phyloP scores from a whole-genome alignment of 2,797 vertebrate genomes.

The Gallinago stenura region DNA sequence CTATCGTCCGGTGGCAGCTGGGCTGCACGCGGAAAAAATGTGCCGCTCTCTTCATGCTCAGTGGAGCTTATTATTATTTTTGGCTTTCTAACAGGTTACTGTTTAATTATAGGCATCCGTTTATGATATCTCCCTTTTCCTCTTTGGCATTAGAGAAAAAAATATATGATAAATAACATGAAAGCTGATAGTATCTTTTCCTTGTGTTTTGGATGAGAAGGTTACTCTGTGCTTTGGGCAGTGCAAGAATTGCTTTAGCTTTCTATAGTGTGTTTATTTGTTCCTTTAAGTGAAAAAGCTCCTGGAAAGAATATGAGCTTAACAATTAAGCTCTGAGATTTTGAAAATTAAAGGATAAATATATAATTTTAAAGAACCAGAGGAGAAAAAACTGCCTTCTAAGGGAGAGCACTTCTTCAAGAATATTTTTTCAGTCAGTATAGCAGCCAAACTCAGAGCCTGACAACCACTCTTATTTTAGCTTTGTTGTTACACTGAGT shows the following conservation, averaged over 20 bases:
- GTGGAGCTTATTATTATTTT: slow-evolving; percentile 70
- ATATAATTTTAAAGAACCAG: background rate
- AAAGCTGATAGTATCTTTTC: slow-evolving; percentile 42
- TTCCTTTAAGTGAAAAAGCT: background rate
- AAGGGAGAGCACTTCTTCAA: background rate
- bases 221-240: background rate
- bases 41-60: slow-evolving; percentile 61
- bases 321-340: background rate
- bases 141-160: slow-evolving; percentile 44
- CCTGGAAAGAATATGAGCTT: background rate
- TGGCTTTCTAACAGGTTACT: slow-evolving; percentile 70
- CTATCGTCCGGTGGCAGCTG: slow-evolving; percentile 58
- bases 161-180: background rate
- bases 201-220: slow-evolving; percentile 1
- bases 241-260: background rate
- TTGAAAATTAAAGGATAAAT: background rate
- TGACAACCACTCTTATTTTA: slow-evolving; percentile 71
- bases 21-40: slow-evolving; percentile 56
- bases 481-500: slow-evolving; percentile 60
- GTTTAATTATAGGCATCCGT: slow-evolving; percentile 68
- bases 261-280: background rate
- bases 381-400: background rate
- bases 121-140: slow-evolving; percentile 56
- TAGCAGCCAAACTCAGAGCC: slow-evolving; percentile 44
- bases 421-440: slow-evolving; percentile 56